Conservation (phyloP, 2,888 invertebrate species). For the Cataglyphis rosenhaueri region DNA sequence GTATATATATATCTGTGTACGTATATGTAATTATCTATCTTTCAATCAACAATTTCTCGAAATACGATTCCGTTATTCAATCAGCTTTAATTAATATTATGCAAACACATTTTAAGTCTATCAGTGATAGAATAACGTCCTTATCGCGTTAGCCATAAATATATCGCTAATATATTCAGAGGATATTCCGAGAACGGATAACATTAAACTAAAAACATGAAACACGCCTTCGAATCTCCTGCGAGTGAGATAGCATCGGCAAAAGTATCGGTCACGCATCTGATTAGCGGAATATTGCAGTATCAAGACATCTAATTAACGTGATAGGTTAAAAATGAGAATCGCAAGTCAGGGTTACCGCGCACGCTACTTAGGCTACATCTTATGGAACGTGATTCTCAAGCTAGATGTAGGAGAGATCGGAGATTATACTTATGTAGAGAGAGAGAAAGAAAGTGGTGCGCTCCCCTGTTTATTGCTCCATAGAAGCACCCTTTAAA, state of each 20-base stretch:
- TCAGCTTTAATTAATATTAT: not conserved
- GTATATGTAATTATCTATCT: not conserved
- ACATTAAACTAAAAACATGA: not conserved
- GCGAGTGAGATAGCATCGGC: not conserved
- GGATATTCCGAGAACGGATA: not conserved
- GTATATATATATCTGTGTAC: not conserved
- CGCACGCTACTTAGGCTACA: not conserved
- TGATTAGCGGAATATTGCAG: not conserved
- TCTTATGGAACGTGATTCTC: conserved; percentile 49
- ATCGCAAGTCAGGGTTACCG: conserved; percentile 11
- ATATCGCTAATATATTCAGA: not conserved
- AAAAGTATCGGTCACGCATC: not conserved
- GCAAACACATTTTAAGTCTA: not conserved
- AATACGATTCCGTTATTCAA: not conserved
- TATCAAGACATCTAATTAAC: conserved; percentile 27
- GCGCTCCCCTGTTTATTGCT: conserved; percentile 81
- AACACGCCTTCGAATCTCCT: not conserved
- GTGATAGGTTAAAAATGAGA: conserved; percentile 33
- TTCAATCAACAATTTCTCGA: not conserved
- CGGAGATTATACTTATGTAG: conserved; percentile 67
- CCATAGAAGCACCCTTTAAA: conserved; percentile 83
- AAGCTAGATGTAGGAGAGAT: conserved; percentile 37
- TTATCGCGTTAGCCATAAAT: not conserved
- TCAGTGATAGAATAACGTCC: not conserved
- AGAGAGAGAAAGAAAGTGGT: conserved; percentile 60